These are phyloP conservation scores for Columbina picui DNA, from an alignment of 2,113 vertebrate species.

Conservation along the genomic window DNA sequence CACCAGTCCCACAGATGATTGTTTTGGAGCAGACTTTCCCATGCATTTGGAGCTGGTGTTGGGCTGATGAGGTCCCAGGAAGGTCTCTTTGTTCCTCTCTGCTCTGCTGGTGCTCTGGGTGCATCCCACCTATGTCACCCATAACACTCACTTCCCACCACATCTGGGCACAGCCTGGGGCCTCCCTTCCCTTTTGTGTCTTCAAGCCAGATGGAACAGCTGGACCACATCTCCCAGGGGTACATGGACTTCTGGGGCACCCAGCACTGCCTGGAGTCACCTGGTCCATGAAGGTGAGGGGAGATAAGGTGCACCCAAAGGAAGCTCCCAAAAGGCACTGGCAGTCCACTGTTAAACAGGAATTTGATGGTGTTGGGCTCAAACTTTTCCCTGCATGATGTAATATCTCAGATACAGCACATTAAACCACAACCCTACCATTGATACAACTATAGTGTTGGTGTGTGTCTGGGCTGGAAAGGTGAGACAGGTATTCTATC, in stretches of 20 bases:
- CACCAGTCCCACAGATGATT: not conserved
- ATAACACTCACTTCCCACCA: not conserved
- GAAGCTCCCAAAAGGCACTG: not conserved
- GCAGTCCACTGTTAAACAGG: not conserved
- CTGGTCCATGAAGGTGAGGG: rapidly evolving
- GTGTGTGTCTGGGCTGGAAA: rapidly evolving
- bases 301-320: not conserved
- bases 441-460: rapidly evolving
- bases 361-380: not conserved
- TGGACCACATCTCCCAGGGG: not conserved
- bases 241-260: not conserved
- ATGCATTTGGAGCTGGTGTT: not conserved
- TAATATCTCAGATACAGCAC: not conserved
- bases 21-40: not conserved
- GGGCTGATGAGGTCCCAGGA: not conserved
- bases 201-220: not conserved
- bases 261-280: not conserved
- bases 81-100: not conserved
- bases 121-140: not conserved
- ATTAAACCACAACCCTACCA: not conserved
- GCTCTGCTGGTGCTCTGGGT: not conserved
- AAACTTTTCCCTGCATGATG: not conserved
- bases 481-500: not conserved
- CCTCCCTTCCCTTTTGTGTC: not conserved
- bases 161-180: not conserved